Percentiles rank a stretch among this genome's conserved stretches.
phyloP scores from a whole-genome alignment of 2,797 vertebrate genomes.

The Trematomus bernacchii region DNA sequence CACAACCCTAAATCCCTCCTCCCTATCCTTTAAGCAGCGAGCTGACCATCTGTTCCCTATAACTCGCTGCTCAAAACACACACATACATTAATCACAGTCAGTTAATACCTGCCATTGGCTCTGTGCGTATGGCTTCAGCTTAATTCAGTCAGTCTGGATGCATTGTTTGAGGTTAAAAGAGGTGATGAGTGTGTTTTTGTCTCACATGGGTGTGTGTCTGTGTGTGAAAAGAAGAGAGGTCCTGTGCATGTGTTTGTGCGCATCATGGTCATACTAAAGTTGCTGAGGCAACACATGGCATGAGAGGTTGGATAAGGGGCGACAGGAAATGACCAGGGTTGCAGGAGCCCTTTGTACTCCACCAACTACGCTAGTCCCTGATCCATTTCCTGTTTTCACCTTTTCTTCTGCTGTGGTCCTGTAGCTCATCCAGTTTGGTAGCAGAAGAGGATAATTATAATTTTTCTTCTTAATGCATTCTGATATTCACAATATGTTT shows the following conservation, averaged over 20 bases:
- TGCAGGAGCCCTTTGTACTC: conserved; percentile 55
- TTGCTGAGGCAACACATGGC: conserved; percentile 51
- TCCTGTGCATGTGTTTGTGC: conserved; percentile 5
- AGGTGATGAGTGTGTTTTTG: neutral
- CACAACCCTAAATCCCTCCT: conserved; percentile 61
- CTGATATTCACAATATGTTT: too few species aligned
- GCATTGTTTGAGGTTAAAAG: neutral
- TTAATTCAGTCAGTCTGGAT: neutral
- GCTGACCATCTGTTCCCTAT: conserved; percentile 79
- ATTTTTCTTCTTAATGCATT: too few species aligned
- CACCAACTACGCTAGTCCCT: conserved; percentile 36
- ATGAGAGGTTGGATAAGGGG: conserved; percentile 40
- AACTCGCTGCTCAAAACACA: conserved; percentile 31
- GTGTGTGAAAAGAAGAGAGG: conserved; percentile 18
- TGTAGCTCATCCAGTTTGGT: neutral
- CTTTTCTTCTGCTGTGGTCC: conserved; percentile 18
- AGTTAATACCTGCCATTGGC: conserved; percentile 1
- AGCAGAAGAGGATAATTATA: too few species aligned
- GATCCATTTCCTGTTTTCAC: conserved; percentile 71
- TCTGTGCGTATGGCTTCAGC: conserved; percentile 7
- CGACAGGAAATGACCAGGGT: conserved; percentile 67
- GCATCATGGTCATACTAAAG: conserved; percentile 18
- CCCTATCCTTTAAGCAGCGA: conserved; percentile 75
- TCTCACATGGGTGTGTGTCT: conserved; percentile 4
- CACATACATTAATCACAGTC: conserved; percentile 19